phyloP scores from a whole-genome alignment of 1,140 invertebrate genomes.

The Drosophila subpulchrella region DNA sequence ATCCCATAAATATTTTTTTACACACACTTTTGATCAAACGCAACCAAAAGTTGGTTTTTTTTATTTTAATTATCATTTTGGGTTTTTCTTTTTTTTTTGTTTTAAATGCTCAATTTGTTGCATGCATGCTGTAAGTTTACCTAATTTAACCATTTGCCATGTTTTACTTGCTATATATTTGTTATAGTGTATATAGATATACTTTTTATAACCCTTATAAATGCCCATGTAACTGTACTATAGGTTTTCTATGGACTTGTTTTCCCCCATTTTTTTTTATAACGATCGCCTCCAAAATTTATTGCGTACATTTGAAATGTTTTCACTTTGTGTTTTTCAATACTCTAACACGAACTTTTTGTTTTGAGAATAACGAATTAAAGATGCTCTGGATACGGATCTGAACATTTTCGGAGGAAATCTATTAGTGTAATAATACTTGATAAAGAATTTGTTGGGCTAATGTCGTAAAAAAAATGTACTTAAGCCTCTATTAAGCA shows the following conservation, averaged over 20 bases:
- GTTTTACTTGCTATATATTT: conserved; percentile 51
- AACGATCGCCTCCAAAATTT: conserved; percentile 55
- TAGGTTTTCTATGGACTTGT: conserved; percentile 63
- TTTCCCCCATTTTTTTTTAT: conserved; percentile 35
- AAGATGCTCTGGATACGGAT: conserved; percentile 9
- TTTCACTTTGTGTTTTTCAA: conserved; percentile 59
- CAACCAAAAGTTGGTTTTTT: conserved; percentile 71
- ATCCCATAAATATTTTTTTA: conserved; percentile 59
- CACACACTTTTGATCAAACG: conserved; percentile 77
- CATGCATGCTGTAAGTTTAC: conserved; percentile 58
- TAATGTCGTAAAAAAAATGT: conserved; percentile 16
- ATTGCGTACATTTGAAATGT: conserved; percentile 76
- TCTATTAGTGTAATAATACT: conserved; percentile 29
- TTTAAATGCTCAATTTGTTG: conserved; percentile 79
- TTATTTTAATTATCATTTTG: conserved; percentile 19
- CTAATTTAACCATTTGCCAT: conserved; percentile 65
- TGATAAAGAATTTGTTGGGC: conserved; percentile 8
- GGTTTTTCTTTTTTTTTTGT: conserved; percentile 17
- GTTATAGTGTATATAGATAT: conserved; percentile 44
- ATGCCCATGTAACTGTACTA: conserved; percentile 63
- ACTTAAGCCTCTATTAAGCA: conserved; percentile 32
- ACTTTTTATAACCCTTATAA: conserved; percentile 64
- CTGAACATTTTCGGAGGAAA: conserved; percentile 14
- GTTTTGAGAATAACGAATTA: conserved; percentile 9
- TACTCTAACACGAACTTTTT: conserved; percentile 59